Evolutionary conservation across 2,888 invertebrate genomes (phyloP), one percentile per base, ranked within the genome.

Genomic region (Agonopterix alstromeriana): DNA sequence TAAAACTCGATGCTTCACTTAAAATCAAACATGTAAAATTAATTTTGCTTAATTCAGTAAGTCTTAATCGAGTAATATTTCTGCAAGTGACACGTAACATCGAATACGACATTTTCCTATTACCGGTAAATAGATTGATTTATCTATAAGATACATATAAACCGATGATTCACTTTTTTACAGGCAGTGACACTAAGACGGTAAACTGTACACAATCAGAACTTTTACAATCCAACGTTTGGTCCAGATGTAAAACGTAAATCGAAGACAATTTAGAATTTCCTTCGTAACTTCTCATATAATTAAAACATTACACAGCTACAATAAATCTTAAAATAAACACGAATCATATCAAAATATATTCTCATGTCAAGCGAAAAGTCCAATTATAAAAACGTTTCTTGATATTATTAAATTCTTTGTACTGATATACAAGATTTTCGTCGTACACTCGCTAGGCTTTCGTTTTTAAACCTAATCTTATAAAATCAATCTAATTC

Each of bases 401-500:
- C 67, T 57, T 57, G 60, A 60, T 58, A 60, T 52, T 62, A 67
- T 65, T 73, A 73, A 73, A 77, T 73, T 77, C 75, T 85, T 86
- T 86, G 86, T 86, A 86, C 86, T 86, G 82, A 86, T 84, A 82
- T 82, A 84, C 78, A 84, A 77, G 74, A 76, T 77, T 76, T 73
- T 60, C 58, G 60, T 66, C 65, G 67, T 71, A 72, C 68, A 70
- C 57, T 67, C 67, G 59, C 67, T 73, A 71, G 69, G 61, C 73
- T 27, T 27, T 71, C 61, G 60, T 73, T 71, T 56, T 67, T 76
- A n/a, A 74, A 65, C 67, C 75, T 80, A 83, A 65, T 67, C 77
- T 80, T 82, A 84, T 58, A 59, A 70, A 67, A 62, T 61, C 67
- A 61, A 64, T 70, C 61, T 38, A 38, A 38, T 38, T 38, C 38